phyloP scores from a whole-genome alignment of 2,113 vertebrate genomes.

The Tyto alba region DNA sequence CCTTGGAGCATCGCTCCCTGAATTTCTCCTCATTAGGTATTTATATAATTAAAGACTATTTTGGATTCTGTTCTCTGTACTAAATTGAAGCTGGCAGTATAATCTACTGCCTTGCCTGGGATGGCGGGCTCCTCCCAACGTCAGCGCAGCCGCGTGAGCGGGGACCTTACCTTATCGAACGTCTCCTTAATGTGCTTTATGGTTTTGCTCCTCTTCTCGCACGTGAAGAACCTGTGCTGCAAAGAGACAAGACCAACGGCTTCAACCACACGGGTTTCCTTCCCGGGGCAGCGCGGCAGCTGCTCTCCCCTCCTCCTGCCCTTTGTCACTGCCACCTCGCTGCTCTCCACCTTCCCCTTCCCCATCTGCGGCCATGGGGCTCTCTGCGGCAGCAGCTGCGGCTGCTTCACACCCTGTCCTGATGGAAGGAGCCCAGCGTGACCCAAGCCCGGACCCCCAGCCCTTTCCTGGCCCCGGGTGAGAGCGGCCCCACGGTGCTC shows the following conservation, averaged over 20 bases:
- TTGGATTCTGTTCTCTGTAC: background rate
- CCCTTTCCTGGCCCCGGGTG: background rate
- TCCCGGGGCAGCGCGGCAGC: accelerated
- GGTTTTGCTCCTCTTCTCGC: slow-evolving; percentile 69
- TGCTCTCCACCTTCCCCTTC: background rate
- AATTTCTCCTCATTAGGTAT: background rate
- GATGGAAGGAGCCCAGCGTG: accelerated
- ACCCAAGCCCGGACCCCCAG: accelerated
- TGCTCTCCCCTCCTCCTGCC: background rate
- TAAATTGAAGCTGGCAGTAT: background rate
- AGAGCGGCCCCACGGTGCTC: background rate
- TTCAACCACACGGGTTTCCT: background rate
- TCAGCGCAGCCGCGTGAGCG: accelerated
- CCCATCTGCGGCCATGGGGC: accelerated
- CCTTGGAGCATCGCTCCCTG: accelerated
- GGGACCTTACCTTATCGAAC: slow-evolving; percentile 59
- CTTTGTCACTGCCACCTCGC: background rate
- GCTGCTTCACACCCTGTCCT: accelerated
- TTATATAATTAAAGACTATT: accelerated
- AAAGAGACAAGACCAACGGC: background rate
- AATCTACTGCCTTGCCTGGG: accelerated
- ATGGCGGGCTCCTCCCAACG: background rate
- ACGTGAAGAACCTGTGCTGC: slow-evolving; percentile 74
- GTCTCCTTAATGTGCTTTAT: slow-evolving; percentile 60
- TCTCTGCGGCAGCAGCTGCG: accelerated